A percentile compares a stretch with the other conserved stretches of the same genome.
phyloP scores from a whole-genome alignment of 2,113 vertebrate genomes.

The Alouatta palliata region DNA sequence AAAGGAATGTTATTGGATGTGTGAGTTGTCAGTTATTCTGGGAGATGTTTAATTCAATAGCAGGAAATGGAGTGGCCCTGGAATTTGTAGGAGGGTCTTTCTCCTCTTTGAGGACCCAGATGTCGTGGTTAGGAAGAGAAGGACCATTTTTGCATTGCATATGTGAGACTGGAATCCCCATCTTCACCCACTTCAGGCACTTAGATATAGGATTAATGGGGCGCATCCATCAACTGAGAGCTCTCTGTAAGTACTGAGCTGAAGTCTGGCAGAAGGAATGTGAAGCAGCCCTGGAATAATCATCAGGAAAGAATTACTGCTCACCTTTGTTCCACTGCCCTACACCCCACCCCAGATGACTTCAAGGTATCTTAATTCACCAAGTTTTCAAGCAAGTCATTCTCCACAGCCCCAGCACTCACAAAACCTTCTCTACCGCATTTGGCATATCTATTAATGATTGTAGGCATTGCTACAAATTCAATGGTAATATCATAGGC shows the following conservation, averaged over 20 bases:
- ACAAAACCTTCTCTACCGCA: background rate
- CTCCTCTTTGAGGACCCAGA: background rate
- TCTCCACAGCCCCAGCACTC: background rate
- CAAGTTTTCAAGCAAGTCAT: background rate
- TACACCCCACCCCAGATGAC: background rate
- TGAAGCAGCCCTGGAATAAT: background rate
- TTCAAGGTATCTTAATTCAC: background rate
- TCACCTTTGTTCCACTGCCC: background rate
- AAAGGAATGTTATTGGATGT: background rate
- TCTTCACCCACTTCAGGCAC: background rate
- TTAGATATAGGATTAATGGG: background rate
- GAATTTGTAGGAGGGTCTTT: background rate
- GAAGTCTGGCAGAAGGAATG: too few relatives aligned
- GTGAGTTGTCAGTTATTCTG: background rate
- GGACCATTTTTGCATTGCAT: background rate
- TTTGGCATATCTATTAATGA: background rate
- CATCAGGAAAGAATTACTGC: background rate
- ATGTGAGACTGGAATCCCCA: fast-evolving
- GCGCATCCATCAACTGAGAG: background rate
- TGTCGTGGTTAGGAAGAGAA: background rate
- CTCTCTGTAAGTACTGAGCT: background rate
- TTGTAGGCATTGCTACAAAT: background rate
- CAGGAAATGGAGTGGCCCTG: background rate
- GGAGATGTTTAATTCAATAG: background rate
- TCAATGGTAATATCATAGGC: fast-evolving